Percentiles rank a stretch among this genome's conserved stretches.
These are phyloP conservation scores for Fratercula arctica DNA, from an alignment of 2,797 vertebrate genomes.

Conservation along the genomic window DNA sequence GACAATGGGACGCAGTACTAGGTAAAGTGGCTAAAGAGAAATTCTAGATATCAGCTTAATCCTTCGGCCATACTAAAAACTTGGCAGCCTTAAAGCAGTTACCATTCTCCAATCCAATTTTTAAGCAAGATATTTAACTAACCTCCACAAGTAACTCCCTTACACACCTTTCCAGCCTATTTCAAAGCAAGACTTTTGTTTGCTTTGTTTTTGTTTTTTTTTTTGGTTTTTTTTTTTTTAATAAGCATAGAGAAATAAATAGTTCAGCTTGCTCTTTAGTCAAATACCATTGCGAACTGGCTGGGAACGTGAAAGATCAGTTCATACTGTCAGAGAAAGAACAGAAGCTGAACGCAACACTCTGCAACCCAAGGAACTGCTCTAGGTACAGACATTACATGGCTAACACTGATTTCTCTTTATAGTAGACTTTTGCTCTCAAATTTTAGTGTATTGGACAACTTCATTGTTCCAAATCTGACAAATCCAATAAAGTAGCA, in stretches of 20 bases:
- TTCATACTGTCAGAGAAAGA: background rate
- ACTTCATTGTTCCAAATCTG: background rate
- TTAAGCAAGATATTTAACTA: background rate
- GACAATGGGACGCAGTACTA: background rate
- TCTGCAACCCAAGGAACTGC: background rate
- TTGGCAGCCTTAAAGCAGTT: background rate
- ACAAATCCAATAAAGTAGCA: background rate
- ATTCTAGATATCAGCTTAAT: background rate
- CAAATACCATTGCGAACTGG: background rate
- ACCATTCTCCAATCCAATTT: background rate
- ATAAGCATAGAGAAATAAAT: background rate
- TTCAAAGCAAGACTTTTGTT: background rate
- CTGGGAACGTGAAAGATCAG: background rate
- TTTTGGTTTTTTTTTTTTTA: background rate
- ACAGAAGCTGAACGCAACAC: background rate
- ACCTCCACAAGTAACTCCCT: background rate
- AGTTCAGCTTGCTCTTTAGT: background rate
- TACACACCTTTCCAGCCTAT: background rate
- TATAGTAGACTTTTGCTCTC: background rate
- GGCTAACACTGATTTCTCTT: background rate
- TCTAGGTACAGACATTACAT: background rate
- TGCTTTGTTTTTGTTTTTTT: background rate
- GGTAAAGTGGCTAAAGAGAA: background rate
- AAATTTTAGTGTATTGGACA: background rate
- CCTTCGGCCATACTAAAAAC: background rate